Percentiles rank a stretch among this genome's conserved stretches.
Evolutionary conservation across 2,797 vertebrate species (phyloP).

Genomic region (Orestias chungarensis): DNA sequence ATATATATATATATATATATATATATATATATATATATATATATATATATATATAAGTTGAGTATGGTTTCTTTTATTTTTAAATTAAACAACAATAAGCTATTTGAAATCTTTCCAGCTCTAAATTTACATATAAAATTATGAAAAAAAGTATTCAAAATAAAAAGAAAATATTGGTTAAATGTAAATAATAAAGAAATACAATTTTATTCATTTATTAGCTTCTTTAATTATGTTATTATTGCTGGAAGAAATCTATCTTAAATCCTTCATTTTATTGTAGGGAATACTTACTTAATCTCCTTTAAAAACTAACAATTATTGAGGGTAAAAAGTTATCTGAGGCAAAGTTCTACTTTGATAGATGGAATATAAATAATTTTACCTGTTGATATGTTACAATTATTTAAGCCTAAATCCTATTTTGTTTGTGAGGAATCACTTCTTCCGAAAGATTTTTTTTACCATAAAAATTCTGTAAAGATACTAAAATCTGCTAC

Average conservation of each 20-base stretch:
- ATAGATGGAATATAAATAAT: not conserved
- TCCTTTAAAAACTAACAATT: not conserved
- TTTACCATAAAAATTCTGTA: conserved; percentile 26
- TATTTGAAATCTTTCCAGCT: not conserved
- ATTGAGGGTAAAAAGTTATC: not conserved
- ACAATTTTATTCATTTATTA: not conserved
- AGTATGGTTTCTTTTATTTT: not conserved
- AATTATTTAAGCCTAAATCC: not conserved
- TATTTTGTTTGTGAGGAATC: not conserved
- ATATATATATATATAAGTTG: no score
- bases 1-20: no score
- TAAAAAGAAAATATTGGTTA: not conserved
- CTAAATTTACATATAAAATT: not conserved
- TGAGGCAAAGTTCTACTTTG: no score
- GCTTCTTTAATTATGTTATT: not conserved
- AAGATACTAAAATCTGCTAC: conserved; percentile 45
- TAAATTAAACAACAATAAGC: not conserved
- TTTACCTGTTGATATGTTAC: not conserved
- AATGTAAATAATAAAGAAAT: not conserved
- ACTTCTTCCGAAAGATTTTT: not conserved
- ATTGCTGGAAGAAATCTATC: not conserved
- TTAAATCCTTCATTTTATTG: not conserved
- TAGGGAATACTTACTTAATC: no score
- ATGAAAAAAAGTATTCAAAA: not conserved
- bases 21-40: no score